phyloP scores from a whole-genome alignment of 2,888 invertebrate genomes.

The Linyphia triangularis region DNA sequence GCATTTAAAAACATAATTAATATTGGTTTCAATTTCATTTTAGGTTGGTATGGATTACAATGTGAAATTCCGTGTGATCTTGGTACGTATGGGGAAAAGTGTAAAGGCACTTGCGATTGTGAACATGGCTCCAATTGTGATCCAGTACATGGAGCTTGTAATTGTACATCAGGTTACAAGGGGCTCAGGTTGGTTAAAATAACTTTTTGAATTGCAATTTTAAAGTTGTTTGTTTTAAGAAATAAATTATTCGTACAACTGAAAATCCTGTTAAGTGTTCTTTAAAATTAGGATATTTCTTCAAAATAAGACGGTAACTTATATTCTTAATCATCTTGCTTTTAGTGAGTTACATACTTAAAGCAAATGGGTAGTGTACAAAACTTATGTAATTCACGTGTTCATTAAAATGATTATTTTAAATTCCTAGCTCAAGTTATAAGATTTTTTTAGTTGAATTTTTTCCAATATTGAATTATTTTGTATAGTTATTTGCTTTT shows the following conservation, averaged over 20 bases:
- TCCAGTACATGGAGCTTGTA: constrained; percentile 13
- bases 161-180: constrained; percentile 2
- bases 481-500: too few species aligned
- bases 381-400: too few species aligned
- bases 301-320: too few species aligned
- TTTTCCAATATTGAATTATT: too few species aligned
- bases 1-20: too few species aligned
- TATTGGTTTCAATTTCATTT: too few species aligned
- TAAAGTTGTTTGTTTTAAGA: not conserved
- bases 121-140: not conserved
- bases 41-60: not conserved
- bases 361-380: too few species aligned
- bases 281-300: not conserved
- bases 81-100: constrained; percentile 7
- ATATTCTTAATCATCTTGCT: too few species aligned
- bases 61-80: constrained; percentile 11
- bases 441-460: too few species aligned
- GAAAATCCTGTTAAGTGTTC: not conserved
- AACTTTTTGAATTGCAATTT: not conserved
- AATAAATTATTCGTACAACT: not conserved
- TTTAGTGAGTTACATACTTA: too few species aligned
- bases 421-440: too few species aligned
- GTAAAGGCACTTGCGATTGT: not conserved
- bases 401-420: too few species aligned
- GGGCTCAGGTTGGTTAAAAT: constrained; percentile 4